Conservation (phyloP, 2,113 vertebrate species). For the Piprites chloris region DNA sequence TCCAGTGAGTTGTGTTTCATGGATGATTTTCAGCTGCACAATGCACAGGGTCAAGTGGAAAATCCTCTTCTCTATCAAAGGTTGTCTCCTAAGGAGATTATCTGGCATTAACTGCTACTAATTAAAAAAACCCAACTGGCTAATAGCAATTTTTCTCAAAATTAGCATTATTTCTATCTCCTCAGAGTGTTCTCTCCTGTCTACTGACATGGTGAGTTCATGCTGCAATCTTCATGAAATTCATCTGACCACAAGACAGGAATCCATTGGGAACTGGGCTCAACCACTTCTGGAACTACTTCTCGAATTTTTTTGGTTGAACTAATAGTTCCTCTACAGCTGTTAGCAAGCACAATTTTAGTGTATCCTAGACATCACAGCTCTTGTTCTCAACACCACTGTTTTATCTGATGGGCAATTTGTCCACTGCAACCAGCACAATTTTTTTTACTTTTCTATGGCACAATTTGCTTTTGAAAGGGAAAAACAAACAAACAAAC, state of each 20-base stretch:
- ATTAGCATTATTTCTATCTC: not conserved
- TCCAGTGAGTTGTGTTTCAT: not conserved
- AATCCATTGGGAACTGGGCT: not conserved
- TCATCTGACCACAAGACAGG: not conserved
- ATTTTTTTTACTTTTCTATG: not conserved
- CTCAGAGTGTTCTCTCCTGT: not conserved
- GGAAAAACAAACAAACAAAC: slow-evolving; percentile 39
- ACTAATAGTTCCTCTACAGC: not conserved
- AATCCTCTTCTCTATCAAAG: not conserved
- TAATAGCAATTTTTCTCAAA: not conserved
- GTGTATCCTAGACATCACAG: not conserved
- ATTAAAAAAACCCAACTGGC: accelerated
- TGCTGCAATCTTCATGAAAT: not conserved
- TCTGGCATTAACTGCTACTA: not conserved
- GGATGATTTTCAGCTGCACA: not conserved
- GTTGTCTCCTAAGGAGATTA: not conserved
- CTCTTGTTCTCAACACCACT: not conserved
- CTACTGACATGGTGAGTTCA: not conserved
- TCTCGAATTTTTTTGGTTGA: not conserved
- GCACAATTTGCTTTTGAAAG: slow-evolving; percentile 38
- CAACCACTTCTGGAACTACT: not conserved
- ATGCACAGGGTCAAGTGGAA: not conserved
- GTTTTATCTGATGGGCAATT: not conserved
- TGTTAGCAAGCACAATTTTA: not conserved
- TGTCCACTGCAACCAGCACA: not conserved